Conservation (phyloP, 1,140 invertebrate genomes). For the Dendroctonus ponderosae region DNA sequence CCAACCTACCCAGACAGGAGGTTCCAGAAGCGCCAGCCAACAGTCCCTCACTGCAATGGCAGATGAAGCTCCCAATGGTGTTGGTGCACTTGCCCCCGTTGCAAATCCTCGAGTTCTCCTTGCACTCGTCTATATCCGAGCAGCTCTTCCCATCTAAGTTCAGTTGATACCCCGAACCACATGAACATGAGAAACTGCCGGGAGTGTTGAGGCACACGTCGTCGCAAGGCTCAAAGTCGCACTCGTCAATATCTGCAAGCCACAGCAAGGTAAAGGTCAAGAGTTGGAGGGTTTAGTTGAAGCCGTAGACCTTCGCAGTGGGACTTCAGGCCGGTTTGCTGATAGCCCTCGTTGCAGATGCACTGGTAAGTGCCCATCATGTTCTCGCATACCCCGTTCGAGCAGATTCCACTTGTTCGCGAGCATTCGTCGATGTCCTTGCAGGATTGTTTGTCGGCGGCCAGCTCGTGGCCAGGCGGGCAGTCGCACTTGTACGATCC, state of each 20-base stretch:
- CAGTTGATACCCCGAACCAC: constrained; percentile 61
- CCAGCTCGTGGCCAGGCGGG: constrained; percentile 73
- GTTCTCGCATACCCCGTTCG: constrained; percentile 83
- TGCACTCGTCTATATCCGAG: constrained; percentile 72
- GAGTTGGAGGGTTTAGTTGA: neutral
- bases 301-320: constrained; percentile 56
- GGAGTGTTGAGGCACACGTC: constrained; percentile 67
- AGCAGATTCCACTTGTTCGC: constrained; percentile 79
- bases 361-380: constrained; percentile 85
- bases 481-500: constrained; percentile 82
- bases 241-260: constrained; percentile 75
- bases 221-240: constrained; percentile 64
- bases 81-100: constrained; percentile 82
- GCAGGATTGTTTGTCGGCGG: constrained; percentile 59
- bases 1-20: constrained; percentile 55
- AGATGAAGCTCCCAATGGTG: constrained; percentile 72
- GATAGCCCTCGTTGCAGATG: constrained; percentile 78
- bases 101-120: constrained; percentile 76
- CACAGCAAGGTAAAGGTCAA: neutral
- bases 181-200: constrained; percentile 61
- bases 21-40: constrained; percentile 65
- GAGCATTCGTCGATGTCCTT: constrained; percentile 60
- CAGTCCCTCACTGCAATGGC: constrained; percentile 75
- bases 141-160: constrained; percentile 62
- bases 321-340: constrained; percentile 61